phyloP scores from a whole-genome alignment of 2,888 invertebrate species.

The Trissolcus japonicus region DNA sequence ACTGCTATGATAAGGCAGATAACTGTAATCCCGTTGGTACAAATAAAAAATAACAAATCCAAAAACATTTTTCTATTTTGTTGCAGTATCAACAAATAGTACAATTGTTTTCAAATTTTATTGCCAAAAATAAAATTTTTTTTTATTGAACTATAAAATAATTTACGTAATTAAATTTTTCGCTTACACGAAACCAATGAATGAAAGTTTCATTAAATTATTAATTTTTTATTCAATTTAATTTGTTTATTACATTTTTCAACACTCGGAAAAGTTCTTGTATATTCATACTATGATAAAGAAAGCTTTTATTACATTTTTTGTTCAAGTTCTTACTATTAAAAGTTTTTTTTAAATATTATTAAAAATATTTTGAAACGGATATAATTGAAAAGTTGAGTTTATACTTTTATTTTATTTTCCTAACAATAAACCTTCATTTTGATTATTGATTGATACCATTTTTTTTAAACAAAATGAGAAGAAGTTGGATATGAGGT shows the following conservation, averaged over 20 bases:
- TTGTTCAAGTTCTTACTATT: too few relatives aligned
- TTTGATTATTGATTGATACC: background rate
- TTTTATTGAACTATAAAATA: too few relatives aligned
- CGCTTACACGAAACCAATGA: background rate
- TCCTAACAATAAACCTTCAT: background rate
- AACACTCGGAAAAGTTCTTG: too few relatives aligned
- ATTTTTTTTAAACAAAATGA: conserved; percentile 4
- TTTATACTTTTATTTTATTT: background rate
- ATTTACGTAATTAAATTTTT: too few relatives aligned
- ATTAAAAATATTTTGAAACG: background rate
- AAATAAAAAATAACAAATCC: background rate
- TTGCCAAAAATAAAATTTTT: background rate
- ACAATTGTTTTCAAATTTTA: background rate
- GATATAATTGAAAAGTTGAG: background rate
- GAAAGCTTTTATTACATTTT: too few relatives aligned
- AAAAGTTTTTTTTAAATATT: too few relatives aligned
- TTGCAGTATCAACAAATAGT: background rate
- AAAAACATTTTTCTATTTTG: conserved; percentile 14
- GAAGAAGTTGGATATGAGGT: conserved; percentile 1
- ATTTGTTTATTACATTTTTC: too few relatives aligned
- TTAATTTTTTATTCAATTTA: too few relatives aligned
- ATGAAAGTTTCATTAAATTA: background rate
- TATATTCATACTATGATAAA: too few relatives aligned
- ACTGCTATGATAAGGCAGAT: conserved; percentile 46
- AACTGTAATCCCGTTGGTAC: conserved; percentile 28